A percentile compares a stretch with the other conserved stretches of the same genome.
phyloP scores from a whole-genome alignment of 2,113 vertebrate genomes.

The Pristiophorus japonicus region DNA sequence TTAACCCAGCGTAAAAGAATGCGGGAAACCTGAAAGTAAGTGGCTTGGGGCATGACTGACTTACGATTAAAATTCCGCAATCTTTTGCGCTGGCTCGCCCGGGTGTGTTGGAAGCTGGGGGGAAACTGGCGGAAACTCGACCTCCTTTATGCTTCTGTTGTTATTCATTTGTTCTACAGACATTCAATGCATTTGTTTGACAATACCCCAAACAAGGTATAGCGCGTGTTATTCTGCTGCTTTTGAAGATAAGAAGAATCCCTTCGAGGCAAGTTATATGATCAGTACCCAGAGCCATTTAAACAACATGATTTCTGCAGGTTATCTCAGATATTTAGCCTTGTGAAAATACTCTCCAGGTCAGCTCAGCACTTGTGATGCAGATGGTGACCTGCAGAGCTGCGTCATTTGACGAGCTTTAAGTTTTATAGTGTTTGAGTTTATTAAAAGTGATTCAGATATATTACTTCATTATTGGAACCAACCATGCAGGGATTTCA shows the following conservation, averaged over 20 bases:
- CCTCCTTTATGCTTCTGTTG: not conserved
- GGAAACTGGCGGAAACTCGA: not conserved
- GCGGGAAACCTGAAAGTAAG: not conserved
- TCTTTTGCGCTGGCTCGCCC: not conserved
- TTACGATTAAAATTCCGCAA: not conserved
- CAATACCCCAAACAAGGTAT: not conserved
- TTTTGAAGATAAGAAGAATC: conserved; percentile 18
- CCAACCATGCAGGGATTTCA: conserved; percentile 13
- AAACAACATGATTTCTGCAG: too few relatives aligned
- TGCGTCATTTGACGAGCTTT: conserved; percentile 2
- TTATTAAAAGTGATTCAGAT: conserved; percentile 36
- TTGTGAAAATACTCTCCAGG: not conserved
- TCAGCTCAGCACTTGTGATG: not conserved
- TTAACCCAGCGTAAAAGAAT: not conserved
- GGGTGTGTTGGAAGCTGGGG: not conserved
- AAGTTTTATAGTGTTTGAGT: conserved; percentile 31
- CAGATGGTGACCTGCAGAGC: conserved; percentile 20
- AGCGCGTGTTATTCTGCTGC: not conserved
- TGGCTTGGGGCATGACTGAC: not conserved
- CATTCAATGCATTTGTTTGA: not conserved
- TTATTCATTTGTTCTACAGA: not conserved
- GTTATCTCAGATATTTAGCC: not conserved
- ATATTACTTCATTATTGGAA: conserved; percentile 33
- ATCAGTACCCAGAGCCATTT: too few relatives aligned
- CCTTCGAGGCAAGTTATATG: not conserved